A percentile compares a stretch with the other conserved stretches of the same genome.
phyloP scores from a whole-genome alignment of 2,113 vertebrate genomes.

The Crotalus viridis region DNA sequence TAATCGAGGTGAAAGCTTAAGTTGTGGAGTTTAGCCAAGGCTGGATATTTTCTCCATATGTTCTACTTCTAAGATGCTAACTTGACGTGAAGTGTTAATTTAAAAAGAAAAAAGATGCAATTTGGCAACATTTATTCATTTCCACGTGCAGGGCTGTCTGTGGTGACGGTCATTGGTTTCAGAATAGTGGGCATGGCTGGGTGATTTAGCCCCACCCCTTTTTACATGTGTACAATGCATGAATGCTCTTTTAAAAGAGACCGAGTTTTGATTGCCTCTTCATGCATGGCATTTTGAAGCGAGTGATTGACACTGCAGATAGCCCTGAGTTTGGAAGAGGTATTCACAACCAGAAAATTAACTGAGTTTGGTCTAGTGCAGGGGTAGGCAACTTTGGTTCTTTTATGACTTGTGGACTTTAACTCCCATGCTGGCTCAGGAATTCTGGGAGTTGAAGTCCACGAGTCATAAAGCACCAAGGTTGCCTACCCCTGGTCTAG shows the following conservation, averaged over 20 bases:
- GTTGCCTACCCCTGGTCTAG: too few relatives aligned
- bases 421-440: too few relatives aligned
- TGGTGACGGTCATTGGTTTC: background rate
- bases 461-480: too few relatives aligned
- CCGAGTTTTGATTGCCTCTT: background rate
- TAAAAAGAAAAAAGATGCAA: slow-evolving; percentile 12
- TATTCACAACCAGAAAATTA: background rate
- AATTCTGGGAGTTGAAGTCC: too few relatives aligned
- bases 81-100: background rate
- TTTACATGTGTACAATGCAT: background rate
- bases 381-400: too few relatives aligned
- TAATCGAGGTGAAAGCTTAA: background rate
- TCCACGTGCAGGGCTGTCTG: background rate
- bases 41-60: background rate
- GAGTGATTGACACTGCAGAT: background rate
- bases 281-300: background rate
- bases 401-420: too few relatives aligned
- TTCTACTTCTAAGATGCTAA: background rate
- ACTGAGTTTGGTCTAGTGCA: too few relatives aligned
- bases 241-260: background rate
- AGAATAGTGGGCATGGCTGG: background rate
- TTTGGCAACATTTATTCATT: background rate
- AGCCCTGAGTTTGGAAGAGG: background rate
- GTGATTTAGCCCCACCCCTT: background rate
- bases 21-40: background rate